Percentiles rank a stretch among this genome's conserved stretches.
These are phyloP conservation scores for Oryzias javanicus DNA, from an alignment of 2,113 vertebrate species.

Conservation along the genomic window DNA sequence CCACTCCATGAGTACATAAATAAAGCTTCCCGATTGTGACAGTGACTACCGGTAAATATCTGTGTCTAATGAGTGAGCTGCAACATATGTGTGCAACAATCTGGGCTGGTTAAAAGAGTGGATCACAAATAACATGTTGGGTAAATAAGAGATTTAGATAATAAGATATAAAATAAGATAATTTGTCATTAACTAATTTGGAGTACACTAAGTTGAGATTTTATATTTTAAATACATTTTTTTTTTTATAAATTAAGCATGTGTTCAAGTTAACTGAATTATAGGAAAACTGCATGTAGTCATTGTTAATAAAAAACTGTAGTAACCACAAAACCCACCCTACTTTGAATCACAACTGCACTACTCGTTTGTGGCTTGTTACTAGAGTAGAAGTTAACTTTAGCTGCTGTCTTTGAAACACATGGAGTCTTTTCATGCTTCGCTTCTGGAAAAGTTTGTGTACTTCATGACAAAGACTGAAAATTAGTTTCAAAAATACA, in stretches of 20 bases:
- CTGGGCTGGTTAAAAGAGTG: too few relatives aligned
- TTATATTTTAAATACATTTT: too few relatives aligned
- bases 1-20: conserved; percentile 17
- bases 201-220: too few relatives aligned
- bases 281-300: too few relatives aligned
- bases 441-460: conserved; percentile 20
- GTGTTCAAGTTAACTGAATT: too few relatives aligned
- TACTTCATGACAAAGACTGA: conserved; percentile 42
- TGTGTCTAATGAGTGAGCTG: neutral
- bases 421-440: neutral
- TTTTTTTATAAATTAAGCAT: too few relatives aligned
- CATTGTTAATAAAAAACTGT: too few relatives aligned
- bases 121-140: neutral
- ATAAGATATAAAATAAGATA: too few relatives aligned
- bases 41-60: conserved; percentile 24
- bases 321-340: too few relatives aligned
- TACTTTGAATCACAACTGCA: conserved; percentile 38
- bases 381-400: conserved; percentile 26
- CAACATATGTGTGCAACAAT: neutral
- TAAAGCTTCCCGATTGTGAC: neutral
- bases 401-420: conserved; percentile 1
- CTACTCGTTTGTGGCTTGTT: conserved; percentile 43
- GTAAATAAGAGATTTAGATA: too few relatives aligned
- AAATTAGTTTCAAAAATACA: neutral
- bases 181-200: too few relatives aligned